Evolutionary conservation across 2,888 invertebrate species (phyloP), one percentile per base, ranked within the genome.

Genomic region (Pammene aurita): DNA sequence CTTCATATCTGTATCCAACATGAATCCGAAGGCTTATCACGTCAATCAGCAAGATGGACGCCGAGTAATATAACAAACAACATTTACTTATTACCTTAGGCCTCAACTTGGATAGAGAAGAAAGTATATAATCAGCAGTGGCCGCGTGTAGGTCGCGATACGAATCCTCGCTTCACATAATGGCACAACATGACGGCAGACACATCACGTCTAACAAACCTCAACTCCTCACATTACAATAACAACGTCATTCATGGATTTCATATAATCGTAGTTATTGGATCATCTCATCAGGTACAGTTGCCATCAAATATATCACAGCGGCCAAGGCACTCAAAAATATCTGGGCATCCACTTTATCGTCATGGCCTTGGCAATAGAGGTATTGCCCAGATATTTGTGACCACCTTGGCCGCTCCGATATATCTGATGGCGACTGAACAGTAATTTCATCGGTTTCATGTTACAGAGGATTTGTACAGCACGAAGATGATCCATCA

Each of bases 401-500:
- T n/a, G n/a, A n/a, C n/a, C n/a, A n/a, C n/a, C n/a, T n/a, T n/a
- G n/a, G n/a, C n/a, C n/a, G n/a, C n/a, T n/a, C n/a, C n/a, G n/a
- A n/a, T n/a, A n/a, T n/a, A n/a, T n/a, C n/a, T n/a, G n/a, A n/a
- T n/a, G n/a, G n/a, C n/a, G n/a, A n/a, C n/a, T n/a, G n/a, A n/a
- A n/a, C n/a, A 26, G 26, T 26, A 18, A 54, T 48, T 5, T 26
- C 5, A 42, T 42, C 13, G 34, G 14, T n/a, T n/a, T n/a, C n/a
- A n/a, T 16, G 18, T 41, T 34, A 11, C 14, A 16, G 41, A 41
- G 7, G 56, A 62, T 42, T 41, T 35, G 48, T 34, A 13, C 42
- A 50, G 35, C 35, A 50, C 41, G 34, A 38, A 55, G 78, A 80
- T 85, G 86, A 83, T 85, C 86, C 81, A 85, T 75, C 79, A 85